Base-by-base conservation (phyloP, 2,113 vertebrate species). In the Bujurquina vittata region DNA sequence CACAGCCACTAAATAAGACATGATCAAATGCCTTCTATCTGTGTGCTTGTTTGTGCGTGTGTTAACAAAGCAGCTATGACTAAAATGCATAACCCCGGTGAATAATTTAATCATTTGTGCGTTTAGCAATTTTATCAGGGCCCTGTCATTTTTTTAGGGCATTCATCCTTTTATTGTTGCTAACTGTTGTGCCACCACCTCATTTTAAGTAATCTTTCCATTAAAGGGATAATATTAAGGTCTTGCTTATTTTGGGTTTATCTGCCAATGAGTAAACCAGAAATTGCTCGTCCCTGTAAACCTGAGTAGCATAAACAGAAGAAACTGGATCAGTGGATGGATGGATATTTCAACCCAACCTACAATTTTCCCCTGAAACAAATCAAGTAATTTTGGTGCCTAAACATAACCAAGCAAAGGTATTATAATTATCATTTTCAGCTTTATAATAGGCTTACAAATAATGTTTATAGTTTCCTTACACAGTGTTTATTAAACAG, bases 1-100 rank as follows among this genome's bases (percentile, higher is more conserved):
- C 79, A 82, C 23, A 86, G 81, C 67, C 49, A 17, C 69, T 55
- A 52, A 82, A 69, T 22, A 63, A 83, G 63, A 72, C 33, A n/a
- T 18, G 57, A 90, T 80, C 37, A 40, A 57, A 84, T 72, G 15
- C 73, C 22, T 67, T 26, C 14, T 10, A 62, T 59, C n/a, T 62
- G 60, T 33, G 37, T 37, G 55, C 14, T 23, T 80, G 59, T 78
- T 63, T 76, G 67, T 62, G 59, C 22, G 23, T 77, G 55, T 65
- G 35, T 62, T 52, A 11, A 7, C 10, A 49, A 18, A 67, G 79
- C 65, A 83, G 65, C 63, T 78, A 35, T 46, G 69, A 65, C 78
- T 40, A 62, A 60, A 20, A 43, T 37, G 40, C 35, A 46, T 6
- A 67, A 75, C 6, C 61, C 35, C 23, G 40, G 2, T 26, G 10